phyloP scores from a whole-genome alignment of 2,113 vertebrate species.

The Tricholaema leucomelas region DNA sequence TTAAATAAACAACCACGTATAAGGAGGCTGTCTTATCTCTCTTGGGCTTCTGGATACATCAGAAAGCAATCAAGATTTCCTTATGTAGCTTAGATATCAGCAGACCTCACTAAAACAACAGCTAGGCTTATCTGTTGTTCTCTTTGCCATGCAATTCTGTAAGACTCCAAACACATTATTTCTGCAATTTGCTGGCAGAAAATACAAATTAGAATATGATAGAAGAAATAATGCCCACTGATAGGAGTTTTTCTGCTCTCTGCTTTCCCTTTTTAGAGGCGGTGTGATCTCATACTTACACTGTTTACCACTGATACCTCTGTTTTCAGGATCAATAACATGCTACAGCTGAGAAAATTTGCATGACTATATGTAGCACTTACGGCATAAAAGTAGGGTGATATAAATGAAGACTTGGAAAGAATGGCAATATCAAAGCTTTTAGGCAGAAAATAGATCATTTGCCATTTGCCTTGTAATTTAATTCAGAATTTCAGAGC shows the following conservation, averaged over 20 bases:
- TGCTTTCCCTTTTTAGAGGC: slow-evolving; percentile 14
- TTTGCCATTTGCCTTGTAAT: slow-evolving; percentile 67
- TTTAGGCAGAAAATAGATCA: slow-evolving; percentile 58
- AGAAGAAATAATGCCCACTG: slow-evolving; percentile 26
- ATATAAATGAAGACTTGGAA: slow-evolving; percentile 52
- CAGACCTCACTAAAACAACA: slow-evolving; percentile 54
- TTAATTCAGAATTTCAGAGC: slow-evolving; percentile 69
- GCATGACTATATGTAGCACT: slow-evolving; percentile 67
- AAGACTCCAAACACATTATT: slow-evolving; percentile 46
- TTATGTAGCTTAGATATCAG: slow-evolving; percentile 44
- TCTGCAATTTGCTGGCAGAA: slow-evolving; percentile 32
- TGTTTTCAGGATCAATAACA: slow-evolving; percentile 56
- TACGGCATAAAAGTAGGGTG: slow-evolving; percentile 41
- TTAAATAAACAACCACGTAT: slow-evolving; percentile 57
- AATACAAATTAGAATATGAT: slow-evolving; percentile 31
- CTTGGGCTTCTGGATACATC: slow-evolving; percentile 61
- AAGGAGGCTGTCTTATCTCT: slow-evolving; percentile 58
- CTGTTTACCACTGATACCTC: slow-evolving; percentile 27
- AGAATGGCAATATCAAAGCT: slow-evolving; percentile 65
- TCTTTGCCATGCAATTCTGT: slow-evolving; percentile 53
- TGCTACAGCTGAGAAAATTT: slow-evolving; percentile 50
- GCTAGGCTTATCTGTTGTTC: slow-evolving; percentile 48
- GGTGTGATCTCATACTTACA: slow-evolving; percentile 29
- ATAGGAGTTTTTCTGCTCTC: neutral
- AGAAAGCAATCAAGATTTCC: slow-evolving; percentile 57